Conservation (phyloP, 1,140 invertebrate species). For the Drosophila navojoa region DNA sequence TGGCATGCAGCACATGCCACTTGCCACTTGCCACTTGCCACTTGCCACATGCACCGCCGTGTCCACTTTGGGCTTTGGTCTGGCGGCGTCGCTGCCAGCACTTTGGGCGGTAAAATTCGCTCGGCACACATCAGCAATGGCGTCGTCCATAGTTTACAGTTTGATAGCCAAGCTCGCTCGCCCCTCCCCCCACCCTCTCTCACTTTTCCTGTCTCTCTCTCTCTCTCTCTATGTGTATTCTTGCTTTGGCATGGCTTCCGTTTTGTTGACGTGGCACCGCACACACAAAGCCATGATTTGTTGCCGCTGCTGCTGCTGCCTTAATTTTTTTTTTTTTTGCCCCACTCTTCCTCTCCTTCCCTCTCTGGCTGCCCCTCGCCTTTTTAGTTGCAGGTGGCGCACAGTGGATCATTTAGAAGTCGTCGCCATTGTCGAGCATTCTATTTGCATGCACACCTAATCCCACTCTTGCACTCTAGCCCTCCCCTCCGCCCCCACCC, state of each 20-base stretch:
- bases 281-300: constrained; percentile 62
- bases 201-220: constrained; percentile 18
- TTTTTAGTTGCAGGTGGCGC: constrained; percentile 40
- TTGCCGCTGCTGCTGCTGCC: constrained; percentile 39
- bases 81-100: constrained; percentile 69
- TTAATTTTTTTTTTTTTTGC: constrained; percentile 40
- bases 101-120: constrained; percentile 72
- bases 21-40: constrained; percentile 8
- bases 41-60: constrained; percentile 29
- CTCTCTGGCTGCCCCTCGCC: neutral
- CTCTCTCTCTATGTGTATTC: constrained; percentile 25
- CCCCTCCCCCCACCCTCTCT: constrained; percentile 16
- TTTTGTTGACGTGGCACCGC: constrained; percentile 42
- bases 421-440: constrained; percentile 21
- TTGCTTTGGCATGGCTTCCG: constrained; percentile 67
- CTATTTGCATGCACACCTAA: constrained; percentile 34
- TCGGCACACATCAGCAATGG: constrained; percentile 61
- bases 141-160: constrained; percentile 71
- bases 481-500: neutral
- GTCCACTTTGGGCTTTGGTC: constrained; percentile 59
- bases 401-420: constrained; percentile 68
- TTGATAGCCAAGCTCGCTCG: constrained; percentile 43
- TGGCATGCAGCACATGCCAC: constrained; percentile 9
- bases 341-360: neutral
- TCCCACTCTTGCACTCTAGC: neutral